These are phyloP conservation scores for Caretta caretta DNA, from an alignment of 2,113 vertebrate species.

Conservation along the genomic window DNA sequence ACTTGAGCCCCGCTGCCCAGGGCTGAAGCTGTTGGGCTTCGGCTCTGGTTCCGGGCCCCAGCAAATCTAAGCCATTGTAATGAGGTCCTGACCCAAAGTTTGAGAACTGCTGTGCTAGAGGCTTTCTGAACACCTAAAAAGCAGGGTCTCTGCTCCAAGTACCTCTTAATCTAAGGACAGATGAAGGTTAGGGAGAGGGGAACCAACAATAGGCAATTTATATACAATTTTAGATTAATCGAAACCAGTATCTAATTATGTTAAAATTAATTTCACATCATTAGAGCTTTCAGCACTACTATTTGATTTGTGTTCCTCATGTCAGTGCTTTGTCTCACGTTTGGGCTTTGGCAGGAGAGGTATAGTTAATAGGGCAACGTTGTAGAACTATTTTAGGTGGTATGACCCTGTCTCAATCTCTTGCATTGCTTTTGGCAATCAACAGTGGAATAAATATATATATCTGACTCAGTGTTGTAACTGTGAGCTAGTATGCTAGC, in stretches of 20 bases:
- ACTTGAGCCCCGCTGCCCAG: too few relatives aligned
- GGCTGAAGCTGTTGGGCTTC: too few relatives aligned
- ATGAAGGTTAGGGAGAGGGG: neutral
- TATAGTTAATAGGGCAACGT: neutral
- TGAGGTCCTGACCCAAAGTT: too few relatives aligned
- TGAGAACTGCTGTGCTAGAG: too few relatives aligned
- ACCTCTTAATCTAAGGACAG: neutral
- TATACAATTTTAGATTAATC: neutral
- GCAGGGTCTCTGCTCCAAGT: neutral
- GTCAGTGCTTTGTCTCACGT: neutral
- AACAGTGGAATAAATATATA: constrained; percentile 26
- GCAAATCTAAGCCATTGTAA: too few relatives aligned
- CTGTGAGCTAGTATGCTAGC: constrained; percentile 32
- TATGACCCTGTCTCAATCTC: neutral
- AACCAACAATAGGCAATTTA: neutral
- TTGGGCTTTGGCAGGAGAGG: constrained; percentile 12
- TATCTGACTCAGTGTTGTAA: constrained; percentile 40
- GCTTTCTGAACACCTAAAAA: neutral
- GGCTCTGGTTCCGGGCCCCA: too few relatives aligned
- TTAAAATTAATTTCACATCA: neutral
- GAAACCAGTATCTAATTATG: neutral
- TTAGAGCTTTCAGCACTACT: neutral
- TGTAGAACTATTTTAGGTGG: constrained; percentile 22
- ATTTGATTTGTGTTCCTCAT: neutral
- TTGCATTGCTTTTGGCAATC: constrained; percentile 36